A percentile compares a stretch with the other conserved stretches of the same genome.
phyloP scores from a whole-genome alignment of 2,888 invertebrate genomes.

The Ischnura elegans region DNA sequence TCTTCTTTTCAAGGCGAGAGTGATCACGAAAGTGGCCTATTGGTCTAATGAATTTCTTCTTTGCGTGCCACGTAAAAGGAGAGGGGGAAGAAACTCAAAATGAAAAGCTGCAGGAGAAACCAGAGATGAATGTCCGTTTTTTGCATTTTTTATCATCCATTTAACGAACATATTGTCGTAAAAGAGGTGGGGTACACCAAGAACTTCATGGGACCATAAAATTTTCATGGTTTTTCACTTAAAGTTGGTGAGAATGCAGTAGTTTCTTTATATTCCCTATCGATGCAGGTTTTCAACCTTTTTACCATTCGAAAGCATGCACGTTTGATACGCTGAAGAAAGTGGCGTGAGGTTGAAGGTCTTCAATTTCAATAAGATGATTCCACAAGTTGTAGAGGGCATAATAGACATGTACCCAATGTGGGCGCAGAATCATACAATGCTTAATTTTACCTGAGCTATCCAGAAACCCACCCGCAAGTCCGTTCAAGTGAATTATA shows the following conservation, averaged over 20 bases:
- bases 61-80: neutral
- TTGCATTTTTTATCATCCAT: neutral
- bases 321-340: neutral
- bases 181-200: neutral
- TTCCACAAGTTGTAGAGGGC: neutral
- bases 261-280: neutral
- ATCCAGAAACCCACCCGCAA: neutral
- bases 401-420: neutral
- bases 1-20: neutral
- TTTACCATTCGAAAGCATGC: neutral
- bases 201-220: neutral
- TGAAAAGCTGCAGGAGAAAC: constrained; percentile 29
- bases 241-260: neutral
- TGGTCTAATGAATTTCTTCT: constrained; percentile 46
- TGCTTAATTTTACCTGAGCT: neutral
- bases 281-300: neutral
- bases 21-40: constrained; percentile 34
- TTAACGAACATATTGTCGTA: neutral
- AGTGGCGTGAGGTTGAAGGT: neutral
- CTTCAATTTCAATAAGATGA: neutral
- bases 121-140: neutral
- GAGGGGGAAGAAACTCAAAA: neutral
- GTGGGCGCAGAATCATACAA: neutral
- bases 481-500: neutral
- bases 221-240: neutral